phyloP scores from a whole-genome alignment of 2,888 invertebrate genomes.

The Anaspis maculata region DNA sequence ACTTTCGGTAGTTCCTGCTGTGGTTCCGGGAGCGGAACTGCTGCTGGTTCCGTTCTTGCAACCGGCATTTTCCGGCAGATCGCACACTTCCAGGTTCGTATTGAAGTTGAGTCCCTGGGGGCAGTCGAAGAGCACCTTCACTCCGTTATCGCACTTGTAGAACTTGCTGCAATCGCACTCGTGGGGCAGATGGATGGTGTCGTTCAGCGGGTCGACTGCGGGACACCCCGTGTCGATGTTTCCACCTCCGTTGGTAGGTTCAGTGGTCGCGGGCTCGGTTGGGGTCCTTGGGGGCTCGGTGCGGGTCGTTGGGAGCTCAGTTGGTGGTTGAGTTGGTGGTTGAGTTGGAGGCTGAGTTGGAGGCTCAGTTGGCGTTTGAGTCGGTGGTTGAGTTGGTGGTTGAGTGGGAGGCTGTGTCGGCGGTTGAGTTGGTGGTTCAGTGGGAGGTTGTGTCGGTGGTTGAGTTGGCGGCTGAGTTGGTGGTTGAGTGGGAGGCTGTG shows the following conservation, averaged over 20 bases:
- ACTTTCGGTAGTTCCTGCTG: background rate
- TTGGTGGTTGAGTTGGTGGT: no score
- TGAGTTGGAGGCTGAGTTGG: background rate
- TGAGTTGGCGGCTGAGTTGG: constrained; percentile 5
- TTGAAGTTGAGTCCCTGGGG: constrained; percentile 25
- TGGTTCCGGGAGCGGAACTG: no score
- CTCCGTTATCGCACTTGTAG: constrained; percentile 24
- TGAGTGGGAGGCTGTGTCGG: background rate
- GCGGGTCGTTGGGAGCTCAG: no score
- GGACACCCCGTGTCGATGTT: constrained; percentile 14
- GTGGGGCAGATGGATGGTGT: constrained; percentile 18
- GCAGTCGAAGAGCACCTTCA: constrained; percentile 21
- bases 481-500: background rate
- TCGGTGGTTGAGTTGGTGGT: background rate
- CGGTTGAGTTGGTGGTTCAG: background rate
- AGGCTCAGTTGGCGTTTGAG: background rate
- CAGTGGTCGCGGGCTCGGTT: background rate
- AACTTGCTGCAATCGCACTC: constrained; percentile 21
- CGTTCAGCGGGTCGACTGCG: constrained; percentile 8
- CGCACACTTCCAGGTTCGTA: constrained; percentile 20
- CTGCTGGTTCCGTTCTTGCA: no score
- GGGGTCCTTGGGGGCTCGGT: background rate
- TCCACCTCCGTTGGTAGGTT: constrained; percentile 3
- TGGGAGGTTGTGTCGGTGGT: constrained; percentile 3
- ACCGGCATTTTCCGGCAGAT: constrained; percentile 20